Base-by-base conservation (phyloP, 2,797 vertebrate species). In the Falco columbarius region DNA sequence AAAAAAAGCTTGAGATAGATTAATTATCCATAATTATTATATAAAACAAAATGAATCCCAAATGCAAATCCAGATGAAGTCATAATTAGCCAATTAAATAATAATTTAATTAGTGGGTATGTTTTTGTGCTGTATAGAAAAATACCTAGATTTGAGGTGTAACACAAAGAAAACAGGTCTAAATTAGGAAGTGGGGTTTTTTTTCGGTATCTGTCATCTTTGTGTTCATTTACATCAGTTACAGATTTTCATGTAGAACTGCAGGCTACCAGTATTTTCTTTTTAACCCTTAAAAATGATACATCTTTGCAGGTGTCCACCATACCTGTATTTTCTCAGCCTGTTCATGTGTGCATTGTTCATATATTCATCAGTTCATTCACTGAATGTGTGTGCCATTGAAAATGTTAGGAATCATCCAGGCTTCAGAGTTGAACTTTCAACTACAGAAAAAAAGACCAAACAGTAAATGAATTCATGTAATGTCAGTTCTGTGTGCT, bases 1-100 rank as follows among this genome's bases (percentile, higher is more conserved):
- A 98, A 98, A 98, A 98, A 95, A 98, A 98, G 98, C 98, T 97
- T 98, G 98, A 99, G 98, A 98, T 98, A 98, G 99, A 99, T 98
- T 99, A 99, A 99, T 99, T 99, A 99, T 98, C 98, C 98, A 96
- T 99, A 98, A 98, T 99, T 98, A 98, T 98, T 99, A 98, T 98
- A 98, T 97, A 98, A 98, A 98, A 96, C 98, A 98, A 98, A 98
- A 97, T 91, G 96, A 98, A 98, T 98, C 97, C 97, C 81, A 97
- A 96, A 98, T 98, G 98, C 97, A 97, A 98, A 98, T 98, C 97
- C 98, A 97, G 97, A 97, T 97, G 93, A 97, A 97, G 98, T 98
- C 97, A 98, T 98, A 98, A 98, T 98, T 98, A 97, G 95, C 97
- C 98, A 98, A 98, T 99, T 98, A 98, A 98, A 98, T 97, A 97